Evolutionary conservation across 2,797 vertebrate genomes (phyloP), one percentile per base, ranked within the genome.

Genomic region (Neoniphon sammara): DNA sequence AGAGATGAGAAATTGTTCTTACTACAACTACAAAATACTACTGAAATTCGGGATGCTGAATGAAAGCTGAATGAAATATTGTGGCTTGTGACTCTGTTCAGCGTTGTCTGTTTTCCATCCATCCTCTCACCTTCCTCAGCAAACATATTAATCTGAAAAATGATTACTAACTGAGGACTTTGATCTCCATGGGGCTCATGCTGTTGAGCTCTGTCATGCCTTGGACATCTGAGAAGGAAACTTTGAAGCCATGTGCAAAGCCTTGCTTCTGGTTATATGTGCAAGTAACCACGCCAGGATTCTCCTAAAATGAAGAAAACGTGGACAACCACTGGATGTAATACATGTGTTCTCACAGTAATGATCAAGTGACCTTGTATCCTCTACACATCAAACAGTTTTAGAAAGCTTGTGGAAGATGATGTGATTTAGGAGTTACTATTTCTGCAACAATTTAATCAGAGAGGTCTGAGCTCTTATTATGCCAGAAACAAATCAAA

Each of bases 141-240:
- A 12, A 30, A 34, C 14, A 17, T 20, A 30, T 25, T 7, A 49
- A 25, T 21, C 6, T 53, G 9, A 73, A 21, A 50, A 39, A 42
- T 46, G 39, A 65, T 60, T 39, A 86, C 91, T 85, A n/a, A 97
- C 96, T 87, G 7, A 66, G 61, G 59, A 90, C 67, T 11, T 0
- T 86, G 77, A 97, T 91, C 0, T 91, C 46, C 54, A 91, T 0
- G 0, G 96, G 93, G 0, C 39, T 17, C 7, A 4, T 78, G 59
- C 3, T 31, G 0, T 98, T 98, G 84, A 98, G 94, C 83, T 97
- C 95, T 0, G 87, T 92, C 97, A 98, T 98, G 73, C 97, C 97
- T 75, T 94, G 89, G 23, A 98, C 85, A 0, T 93, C 94, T 1
- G 94, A 96, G 89, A 98, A 97, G 0, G 42, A 87, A 61, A 97